Conservation (phyloP, 2,113 vertebrate species). For the Procavia capensis region DNA sequence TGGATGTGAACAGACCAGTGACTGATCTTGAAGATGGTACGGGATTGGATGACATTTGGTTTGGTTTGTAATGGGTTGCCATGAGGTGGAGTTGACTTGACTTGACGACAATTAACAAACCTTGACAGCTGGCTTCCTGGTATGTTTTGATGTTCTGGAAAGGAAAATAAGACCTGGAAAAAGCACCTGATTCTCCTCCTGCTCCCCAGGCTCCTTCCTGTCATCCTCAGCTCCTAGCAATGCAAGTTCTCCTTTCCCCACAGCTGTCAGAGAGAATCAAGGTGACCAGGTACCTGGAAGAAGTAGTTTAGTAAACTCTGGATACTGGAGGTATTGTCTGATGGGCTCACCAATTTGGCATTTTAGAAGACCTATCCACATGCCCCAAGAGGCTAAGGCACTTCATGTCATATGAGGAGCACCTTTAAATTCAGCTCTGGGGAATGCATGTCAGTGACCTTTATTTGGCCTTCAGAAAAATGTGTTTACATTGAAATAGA, state of each 20-base stretch:
- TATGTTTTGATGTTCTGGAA: background rate
- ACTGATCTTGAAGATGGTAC: too few species aligned
- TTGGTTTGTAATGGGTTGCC: too few species aligned
- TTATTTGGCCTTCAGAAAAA: background rate
- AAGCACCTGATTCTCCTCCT: background rate
- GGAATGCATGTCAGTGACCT: background rate
- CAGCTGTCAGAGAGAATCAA: background rate
- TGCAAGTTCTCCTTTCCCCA: background rate
- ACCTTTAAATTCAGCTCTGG: background rate
- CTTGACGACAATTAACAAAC: background rate
- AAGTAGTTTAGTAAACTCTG: background rate
- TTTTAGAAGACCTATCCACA: background rate
- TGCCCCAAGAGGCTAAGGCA: background rate
- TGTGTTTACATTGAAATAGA: background rate
- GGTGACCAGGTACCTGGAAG: background rate
- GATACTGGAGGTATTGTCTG: background rate
- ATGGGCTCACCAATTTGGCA: fast-evolving
- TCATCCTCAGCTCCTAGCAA: background rate
- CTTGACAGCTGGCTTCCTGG: background rate
- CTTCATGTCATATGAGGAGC: fast-evolving
- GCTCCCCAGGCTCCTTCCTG: too few species aligned
- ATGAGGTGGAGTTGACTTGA: too few species aligned
- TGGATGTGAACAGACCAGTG: too few species aligned
- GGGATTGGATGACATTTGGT: too few species aligned
- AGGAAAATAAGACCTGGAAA: background rate